These are phyloP conservation scores for Torymus texanus DNA, from an alignment of 2,888 invertebrate genomes.

Conservation along the genomic window DNA sequence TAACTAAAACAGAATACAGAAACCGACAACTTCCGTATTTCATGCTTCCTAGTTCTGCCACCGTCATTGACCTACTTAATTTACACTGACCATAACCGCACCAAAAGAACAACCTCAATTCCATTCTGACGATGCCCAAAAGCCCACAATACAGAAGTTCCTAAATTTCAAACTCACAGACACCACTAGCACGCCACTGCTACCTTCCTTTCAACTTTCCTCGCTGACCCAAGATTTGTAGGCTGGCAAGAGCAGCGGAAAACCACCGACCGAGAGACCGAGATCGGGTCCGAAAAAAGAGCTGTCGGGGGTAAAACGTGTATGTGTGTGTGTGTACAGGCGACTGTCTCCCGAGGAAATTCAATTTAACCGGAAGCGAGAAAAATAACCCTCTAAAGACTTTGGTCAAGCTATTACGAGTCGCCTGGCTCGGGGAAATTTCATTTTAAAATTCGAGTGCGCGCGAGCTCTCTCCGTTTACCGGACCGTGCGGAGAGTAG, in stretches of 20 bases:
- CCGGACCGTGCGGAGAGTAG: not conserved
- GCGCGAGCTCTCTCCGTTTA: not conserved
- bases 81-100: no score
- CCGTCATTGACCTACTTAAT: no score
- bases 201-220: no score
- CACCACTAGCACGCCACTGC: no score
- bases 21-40: no score
- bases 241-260: not conserved
- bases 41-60: no score
- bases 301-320: not conserved
- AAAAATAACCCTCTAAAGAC: constrained; percentile 37
- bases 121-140: no score
- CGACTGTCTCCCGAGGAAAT: constrained; percentile 23
- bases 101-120: no score
- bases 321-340: not conserved
- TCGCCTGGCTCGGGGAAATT: constrained; percentile 7
- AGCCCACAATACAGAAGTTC: no score
- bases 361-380: constrained; percentile 45
- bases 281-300: not conserved
- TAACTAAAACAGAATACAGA: no score
- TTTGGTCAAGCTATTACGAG: constrained; percentile 29
- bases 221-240: constrained; percentile 20
- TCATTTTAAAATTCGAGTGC: constrained; percentile 30
- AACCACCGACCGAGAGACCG: not conserved
- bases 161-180: no score